phyloP scores from a whole-genome alignment of 2,888 invertebrate genomes.

The Polia nebulosa region DNA sequence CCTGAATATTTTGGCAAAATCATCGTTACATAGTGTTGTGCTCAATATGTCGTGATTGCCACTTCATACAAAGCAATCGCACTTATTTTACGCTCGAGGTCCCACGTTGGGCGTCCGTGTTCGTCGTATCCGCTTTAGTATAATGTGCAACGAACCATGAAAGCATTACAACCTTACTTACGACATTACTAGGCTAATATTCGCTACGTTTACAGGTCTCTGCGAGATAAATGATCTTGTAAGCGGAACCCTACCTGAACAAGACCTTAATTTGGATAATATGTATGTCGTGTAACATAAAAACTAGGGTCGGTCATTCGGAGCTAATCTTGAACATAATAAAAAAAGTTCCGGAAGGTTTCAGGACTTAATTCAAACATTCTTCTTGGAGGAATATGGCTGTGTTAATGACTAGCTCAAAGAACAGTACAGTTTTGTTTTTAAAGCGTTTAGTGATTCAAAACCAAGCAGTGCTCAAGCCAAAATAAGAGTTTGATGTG shows the following conservation, averaged over 20 bases:
- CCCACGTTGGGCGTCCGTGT: constrained; percentile 65
- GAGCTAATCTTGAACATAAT: constrained; percentile 17
- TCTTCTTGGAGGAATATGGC: not conserved
- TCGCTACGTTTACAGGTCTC: constrained; percentile 61
- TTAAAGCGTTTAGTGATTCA: not conserved
- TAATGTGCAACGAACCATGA: constrained; percentile 78
- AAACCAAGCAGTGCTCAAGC: not conserved
- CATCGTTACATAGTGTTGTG: constrained; percentile 40
- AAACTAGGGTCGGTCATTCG: constrained; percentile 10
- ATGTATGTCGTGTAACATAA: constrained; percentile 30
- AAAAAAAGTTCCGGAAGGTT: constrained; percentile 25
- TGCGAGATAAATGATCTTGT: constrained; percentile 44
- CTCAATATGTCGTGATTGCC: constrained; percentile 66
- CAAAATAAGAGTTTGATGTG: not conserved
- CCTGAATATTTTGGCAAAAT: constrained; percentile 52
- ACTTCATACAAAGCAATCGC: constrained; percentile 77
- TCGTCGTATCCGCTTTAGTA: constrained; percentile 67
- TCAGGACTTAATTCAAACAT: constrained; percentile 19
- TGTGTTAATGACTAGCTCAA: constrained; percentile 14
- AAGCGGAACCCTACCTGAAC: constrained; percentile 23
- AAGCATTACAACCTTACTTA: constrained; percentile 78
- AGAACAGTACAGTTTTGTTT: not conserved
- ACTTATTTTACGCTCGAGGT: constrained; percentile 76
- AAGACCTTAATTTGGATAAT: constrained; percentile 44
- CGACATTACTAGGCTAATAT: constrained; percentile 72